phyloP scores from a whole-genome alignment of 2,113 vertebrate genomes.

The Catharus minimus region DNA sequence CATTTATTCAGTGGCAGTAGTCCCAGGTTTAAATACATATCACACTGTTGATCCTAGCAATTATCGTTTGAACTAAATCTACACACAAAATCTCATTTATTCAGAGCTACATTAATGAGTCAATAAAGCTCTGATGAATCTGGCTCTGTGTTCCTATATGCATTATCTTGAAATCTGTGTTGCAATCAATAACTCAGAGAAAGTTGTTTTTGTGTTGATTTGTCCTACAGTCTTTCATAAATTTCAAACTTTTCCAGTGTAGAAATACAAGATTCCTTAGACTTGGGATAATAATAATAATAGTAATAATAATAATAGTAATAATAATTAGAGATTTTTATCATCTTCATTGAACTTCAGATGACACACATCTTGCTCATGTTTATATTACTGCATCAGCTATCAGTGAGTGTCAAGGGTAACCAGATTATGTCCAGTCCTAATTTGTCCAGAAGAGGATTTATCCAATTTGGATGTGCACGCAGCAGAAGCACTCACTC shows the following conservation, averaged over 20 bases:
- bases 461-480: background rate
- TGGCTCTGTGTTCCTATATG: conserved; percentile 22
- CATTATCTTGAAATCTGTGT: background rate
- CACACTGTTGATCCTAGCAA: conserved; percentile 57
- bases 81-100: conserved; percentile 50
- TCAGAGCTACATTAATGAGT: conserved; percentile 58
- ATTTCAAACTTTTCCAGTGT: background rate
- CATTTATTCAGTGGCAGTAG: conserved; percentile 61
- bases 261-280: background rate
- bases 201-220: background rate
- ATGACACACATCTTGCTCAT: background rate
- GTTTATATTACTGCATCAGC: background rate
- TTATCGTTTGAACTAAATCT: conserved; percentile 34
- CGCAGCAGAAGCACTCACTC: background rate
- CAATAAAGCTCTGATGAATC: conserved; percentile 66
- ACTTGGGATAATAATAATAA: background rate
- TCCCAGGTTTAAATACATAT: conserved; percentile 54
- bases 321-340: background rate
- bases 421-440: background rate
- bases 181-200: background rate
- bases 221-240: background rate
- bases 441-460: background rate
- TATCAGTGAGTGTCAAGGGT: rapidly evolving
- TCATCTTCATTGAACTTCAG: background rate
- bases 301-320: background rate